Evolutionary conservation across 2,113 vertebrate species (phyloP).

Genomic region (Panurus biarmicus): DNA sequence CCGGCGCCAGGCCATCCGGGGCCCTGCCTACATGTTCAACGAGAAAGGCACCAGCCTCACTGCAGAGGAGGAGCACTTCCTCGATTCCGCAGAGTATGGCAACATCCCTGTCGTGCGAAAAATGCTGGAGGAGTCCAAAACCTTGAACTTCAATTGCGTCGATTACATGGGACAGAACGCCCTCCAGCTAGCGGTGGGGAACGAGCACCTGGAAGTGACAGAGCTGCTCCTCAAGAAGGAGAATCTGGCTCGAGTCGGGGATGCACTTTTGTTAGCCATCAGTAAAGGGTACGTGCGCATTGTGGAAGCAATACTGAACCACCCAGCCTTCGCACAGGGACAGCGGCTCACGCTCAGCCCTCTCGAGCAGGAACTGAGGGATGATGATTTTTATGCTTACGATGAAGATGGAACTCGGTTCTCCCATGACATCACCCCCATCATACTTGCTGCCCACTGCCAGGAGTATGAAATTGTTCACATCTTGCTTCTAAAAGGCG

Average conservation of each 20-base stretch:
- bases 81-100: conserved; percentile 93
- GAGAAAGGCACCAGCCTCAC: conserved; percentile 91
- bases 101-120: conserved; percentile 96
- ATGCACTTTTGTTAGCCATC: conserved; percentile 89
- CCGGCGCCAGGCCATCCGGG: conserved; percentile 89
- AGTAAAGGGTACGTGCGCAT: conserved; percentile 96
- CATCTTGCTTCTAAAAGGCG: conserved; percentile 88
- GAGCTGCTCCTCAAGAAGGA: conserved; percentile 94
- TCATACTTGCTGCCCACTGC: conserved; percentile 93
- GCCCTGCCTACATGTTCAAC: conserved; percentile 97
- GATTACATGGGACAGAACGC: conserved; percentile 99
- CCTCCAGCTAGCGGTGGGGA: conserved; percentile 90
- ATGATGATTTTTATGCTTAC: conserved; percentile 94
- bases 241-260: conserved; percentile 87
- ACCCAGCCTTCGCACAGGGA: conserved; percentile 86
- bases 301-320: conserved; percentile 90
- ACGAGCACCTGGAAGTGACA: conserved; percentile 93
- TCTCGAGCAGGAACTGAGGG: conserved; percentile 88
- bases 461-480: conserved; percentile 97
- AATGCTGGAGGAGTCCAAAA: conserved; percentile 96
- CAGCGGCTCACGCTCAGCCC: conserved; percentile 86
- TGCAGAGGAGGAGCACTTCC: conserved; percentile 87
- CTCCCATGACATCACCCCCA: conserved; percentile 91
- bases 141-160: conserved; percentile 92
- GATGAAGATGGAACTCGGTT: conserved; percentile 95